phyloP scores from a whole-genome alignment of 2,113 vertebrate genomes.

The Bubo blakistoni region DNA sequence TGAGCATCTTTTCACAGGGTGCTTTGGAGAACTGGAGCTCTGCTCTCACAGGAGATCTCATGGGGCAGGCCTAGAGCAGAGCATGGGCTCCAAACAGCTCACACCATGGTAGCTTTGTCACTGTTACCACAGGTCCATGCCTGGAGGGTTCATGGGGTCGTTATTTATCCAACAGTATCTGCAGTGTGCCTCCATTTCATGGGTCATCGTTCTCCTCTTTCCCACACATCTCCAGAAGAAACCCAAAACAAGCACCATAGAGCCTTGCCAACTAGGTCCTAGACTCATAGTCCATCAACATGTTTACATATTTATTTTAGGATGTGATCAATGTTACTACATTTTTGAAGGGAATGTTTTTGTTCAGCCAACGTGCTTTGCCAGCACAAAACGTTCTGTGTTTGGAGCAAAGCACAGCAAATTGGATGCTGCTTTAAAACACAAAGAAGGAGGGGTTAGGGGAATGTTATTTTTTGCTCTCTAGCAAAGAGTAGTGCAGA shows the following conservation, averaged over 20 bases:
- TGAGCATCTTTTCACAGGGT: background rate
- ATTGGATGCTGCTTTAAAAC: background rate
- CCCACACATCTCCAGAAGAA: background rate
- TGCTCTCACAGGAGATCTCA: background rate
- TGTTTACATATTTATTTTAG: background rate
- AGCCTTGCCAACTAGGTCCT: background rate
- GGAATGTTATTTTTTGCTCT: background rate
- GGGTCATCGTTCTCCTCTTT: background rate
- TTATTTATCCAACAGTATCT: background rate
- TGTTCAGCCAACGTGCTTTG: background rate
- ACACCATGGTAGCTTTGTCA: accelerated
- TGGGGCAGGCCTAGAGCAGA: background rate
- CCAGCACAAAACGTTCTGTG: background rate
- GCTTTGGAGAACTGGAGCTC: background rate
- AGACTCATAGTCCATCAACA: background rate
- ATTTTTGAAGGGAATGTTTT: background rate
- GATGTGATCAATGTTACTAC: background rate
- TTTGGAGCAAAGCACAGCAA: background rate
- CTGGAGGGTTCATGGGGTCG: background rate
- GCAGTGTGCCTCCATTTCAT: background rate
- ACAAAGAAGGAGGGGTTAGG: background rate
- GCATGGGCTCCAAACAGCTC: accelerated
- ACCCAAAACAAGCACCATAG: accelerated
- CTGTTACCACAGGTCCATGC: background rate
- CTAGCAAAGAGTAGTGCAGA: background rate